Conservation (phyloP, 2,113 vertebrate species). For the Ceuthmochares aereus region DNA sequence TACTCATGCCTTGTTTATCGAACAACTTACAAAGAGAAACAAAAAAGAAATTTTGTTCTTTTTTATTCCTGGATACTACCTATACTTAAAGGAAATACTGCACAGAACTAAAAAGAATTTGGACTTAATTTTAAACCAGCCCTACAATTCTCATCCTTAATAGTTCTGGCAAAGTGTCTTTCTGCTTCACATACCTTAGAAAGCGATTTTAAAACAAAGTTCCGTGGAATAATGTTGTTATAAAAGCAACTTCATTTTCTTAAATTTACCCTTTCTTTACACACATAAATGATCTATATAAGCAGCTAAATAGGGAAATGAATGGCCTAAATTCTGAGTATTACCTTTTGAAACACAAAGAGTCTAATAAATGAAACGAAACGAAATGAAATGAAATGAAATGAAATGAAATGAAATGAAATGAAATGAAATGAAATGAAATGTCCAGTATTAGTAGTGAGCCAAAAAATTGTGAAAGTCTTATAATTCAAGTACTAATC, state of each 20-base stretch:
- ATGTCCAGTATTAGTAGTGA: background rate
- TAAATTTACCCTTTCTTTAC: background rate
- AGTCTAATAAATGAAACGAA: background rate
- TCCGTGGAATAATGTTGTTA: background rate
- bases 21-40: background rate
- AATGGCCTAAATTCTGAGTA: background rate
- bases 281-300: background rate
- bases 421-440: too few species aligned
- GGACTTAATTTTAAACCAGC: background rate
- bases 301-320: background rate
- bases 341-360: background rate
- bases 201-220: background rate
- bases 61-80: background rate
- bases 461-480: background rate
- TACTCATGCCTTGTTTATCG: background rate
- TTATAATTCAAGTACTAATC: background rate
- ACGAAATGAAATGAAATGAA: too few species aligned
- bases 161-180: background rate
- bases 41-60: rapidly evolving
- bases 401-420: background rate
- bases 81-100: background rate
- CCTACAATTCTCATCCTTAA: background rate
- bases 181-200: background rate
- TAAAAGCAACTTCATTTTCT: background rate
- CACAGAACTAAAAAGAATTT: background rate